These are phyloP conservation scores for Anoura caudifer DNA, from an alignment of 2,113 vertebrate species.

Conservation along the genomic window DNA sequence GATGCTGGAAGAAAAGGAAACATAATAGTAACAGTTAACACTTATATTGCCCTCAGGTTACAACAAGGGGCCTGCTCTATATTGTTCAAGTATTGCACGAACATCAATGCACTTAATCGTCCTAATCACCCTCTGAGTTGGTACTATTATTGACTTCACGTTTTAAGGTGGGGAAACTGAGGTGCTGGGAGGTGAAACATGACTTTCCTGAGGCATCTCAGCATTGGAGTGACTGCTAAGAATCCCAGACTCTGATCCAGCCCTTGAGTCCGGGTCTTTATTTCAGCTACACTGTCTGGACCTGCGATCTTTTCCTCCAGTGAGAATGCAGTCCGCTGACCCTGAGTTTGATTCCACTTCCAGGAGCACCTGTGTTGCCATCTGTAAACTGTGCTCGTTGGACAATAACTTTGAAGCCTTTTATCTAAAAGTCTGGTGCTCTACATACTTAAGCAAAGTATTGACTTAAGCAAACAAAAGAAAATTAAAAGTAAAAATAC, in stretches of 20 bases:
- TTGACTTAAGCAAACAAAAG: slow-evolving; percentile 5
- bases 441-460: background rate
- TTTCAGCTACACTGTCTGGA: background rate
- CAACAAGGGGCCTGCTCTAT: background rate
- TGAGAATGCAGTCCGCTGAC: background rate
- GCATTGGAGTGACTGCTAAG: background rate
- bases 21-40: background rate
- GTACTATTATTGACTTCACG: background rate
- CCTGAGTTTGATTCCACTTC: background rate
- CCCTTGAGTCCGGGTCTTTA: background rate
- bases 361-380: background rate
- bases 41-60: background rate
- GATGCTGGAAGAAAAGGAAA: background rate
- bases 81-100: background rate
- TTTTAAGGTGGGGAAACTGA: background rate
- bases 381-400: background rate
- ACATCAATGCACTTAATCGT: background rate
- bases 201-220: background rate
- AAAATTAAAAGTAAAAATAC: background rate
- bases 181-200: background rate
- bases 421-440: background rate
- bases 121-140: background rate
- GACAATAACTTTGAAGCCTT: background rate
- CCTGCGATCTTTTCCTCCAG: background rate
- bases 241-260: background rate